Conservation (phyloP, 64 coral and sea anemone genomes). For the Actinia equina region DNA sequence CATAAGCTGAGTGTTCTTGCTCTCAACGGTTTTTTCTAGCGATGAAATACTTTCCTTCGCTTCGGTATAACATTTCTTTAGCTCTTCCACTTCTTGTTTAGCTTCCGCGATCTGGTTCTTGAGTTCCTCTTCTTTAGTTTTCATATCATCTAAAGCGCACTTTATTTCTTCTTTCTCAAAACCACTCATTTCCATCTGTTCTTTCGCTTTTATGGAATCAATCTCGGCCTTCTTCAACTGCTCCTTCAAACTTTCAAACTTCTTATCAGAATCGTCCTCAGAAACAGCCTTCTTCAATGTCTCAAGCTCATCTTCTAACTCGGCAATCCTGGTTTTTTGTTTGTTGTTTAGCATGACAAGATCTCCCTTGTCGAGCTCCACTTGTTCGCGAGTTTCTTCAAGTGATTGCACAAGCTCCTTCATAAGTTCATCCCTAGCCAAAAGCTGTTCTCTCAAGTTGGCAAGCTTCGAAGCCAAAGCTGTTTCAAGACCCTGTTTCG, state of each 20-base stretch:
- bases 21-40: conserved; percentile 22
- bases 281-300: background rate
- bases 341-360: conserved; percentile 25
- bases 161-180: conserved; percentile 50
- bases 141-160: background rate
- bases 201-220: background rate
- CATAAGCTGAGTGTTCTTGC: background rate
- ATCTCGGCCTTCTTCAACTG: conserved; percentile 32
- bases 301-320: conserved; percentile 1
- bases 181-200: background rate
- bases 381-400: conserved; percentile 47
- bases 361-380: conserved; percentile 33
- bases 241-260: conserved; percentile 37
- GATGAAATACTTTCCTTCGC: conserved; percentile 16
- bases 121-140: background rate
- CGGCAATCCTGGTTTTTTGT: background rate
- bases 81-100: conserved; percentile 5
- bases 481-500: conserved; percentile 20
- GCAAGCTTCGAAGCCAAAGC: conserved; percentile 9
- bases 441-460: conserved; percentile 34
- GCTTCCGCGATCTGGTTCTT: background rate
- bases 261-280: conserved; percentile 2
- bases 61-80: conserved; percentile 28
- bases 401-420: conserved; percentile 67
- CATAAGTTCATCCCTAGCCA: conserved; percentile 49